phyloP scores from a whole-genome alignment of 1,140 invertebrate genomes.

The Ectropis grisescens region DNA sequence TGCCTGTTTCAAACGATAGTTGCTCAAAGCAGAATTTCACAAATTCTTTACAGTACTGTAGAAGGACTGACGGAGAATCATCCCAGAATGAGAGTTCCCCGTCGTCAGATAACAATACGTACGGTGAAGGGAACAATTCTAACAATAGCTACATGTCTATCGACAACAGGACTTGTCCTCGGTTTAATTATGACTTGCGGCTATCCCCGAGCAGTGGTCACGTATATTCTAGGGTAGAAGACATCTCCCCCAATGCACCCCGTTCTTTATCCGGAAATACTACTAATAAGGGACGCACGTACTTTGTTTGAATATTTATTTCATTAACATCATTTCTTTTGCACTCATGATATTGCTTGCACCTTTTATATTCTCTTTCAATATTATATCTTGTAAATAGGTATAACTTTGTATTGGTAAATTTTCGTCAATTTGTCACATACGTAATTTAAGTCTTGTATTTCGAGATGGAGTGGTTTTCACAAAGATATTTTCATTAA shows the following conservation, averaged over 20 bases:
- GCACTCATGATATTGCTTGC: conserved; percentile 11
- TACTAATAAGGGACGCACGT: conserved; percentile 50
- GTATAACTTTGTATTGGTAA: conserved; percentile 3
- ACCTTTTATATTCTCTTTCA: conserved; percentile 5
- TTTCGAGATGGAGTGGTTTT: conserved; percentile 1
- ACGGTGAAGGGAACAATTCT: conserved; percentile 61
- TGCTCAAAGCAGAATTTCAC: conserved; percentile 63
- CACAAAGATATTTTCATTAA: conserved; percentile 26
- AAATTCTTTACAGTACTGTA: conserved; percentile 59
- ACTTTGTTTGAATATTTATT: conserved; percentile 43
- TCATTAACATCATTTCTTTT: conserved; percentile 7
- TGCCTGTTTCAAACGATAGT: conserved; percentile 60
- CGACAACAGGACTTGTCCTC: conserved; percentile 61
- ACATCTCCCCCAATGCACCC: conserved; percentile 53
- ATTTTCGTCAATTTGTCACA: conserved; percentile 51
- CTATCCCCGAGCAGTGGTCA: conserved; percentile 59
- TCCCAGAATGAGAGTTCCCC: conserved; percentile 61
- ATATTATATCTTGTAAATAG: conserved; percentile 17
- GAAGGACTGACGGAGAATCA: conserved; percentile 46
- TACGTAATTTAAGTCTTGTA: conserved; percentile 36
- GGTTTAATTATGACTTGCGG: conserved; percentile 67
- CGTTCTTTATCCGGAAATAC: conserved; percentile 38
- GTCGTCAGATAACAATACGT: conserved; percentile 59
- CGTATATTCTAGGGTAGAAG: conserved; percentile 64
- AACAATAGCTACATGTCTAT: conserved; percentile 69